Conservation (phyloP, 2,797 vertebrate genomes). For the Enteromius afrohamiltoni region DNA sequence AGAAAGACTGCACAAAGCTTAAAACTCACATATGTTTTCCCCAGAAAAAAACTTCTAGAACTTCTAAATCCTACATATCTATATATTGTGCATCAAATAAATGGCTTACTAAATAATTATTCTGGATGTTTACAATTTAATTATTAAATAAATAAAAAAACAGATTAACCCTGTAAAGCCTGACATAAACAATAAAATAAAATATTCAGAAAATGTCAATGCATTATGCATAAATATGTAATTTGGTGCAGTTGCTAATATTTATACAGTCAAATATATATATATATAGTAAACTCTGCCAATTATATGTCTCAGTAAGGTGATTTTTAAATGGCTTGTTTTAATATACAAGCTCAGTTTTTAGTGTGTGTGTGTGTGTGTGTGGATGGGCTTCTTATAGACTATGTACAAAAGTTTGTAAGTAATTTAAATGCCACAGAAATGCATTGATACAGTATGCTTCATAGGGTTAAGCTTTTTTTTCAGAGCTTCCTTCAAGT, state of each 20-base stretch:
- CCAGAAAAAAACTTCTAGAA: background rate
- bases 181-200: background rate
- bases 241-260: background rate
- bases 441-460: background rate
- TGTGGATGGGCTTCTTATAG: too few relatives aligned
- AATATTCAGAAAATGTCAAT: background rate
- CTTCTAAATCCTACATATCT: background rate
- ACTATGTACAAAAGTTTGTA: background rate
- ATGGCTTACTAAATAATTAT: background rate
- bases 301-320: background rate
- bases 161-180: background rate
- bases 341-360: background rate
- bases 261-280: background rate
- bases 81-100: background rate
- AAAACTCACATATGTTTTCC: background rate
- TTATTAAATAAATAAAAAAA: background rate
- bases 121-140: background rate
- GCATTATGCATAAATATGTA: background rate
- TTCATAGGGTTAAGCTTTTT: background rate
- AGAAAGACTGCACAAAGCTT: background rate
- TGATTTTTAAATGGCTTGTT: background rate
- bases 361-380: background rate
- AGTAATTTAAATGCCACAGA: background rate
- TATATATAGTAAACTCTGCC: background rate
- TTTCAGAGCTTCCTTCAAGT: conserved; percentile 1